These are phyloP conservation scores for Chelon labrosus DNA, from an alignment of 2,797 vertebrate species.

Conservation along the genomic window DNA sequence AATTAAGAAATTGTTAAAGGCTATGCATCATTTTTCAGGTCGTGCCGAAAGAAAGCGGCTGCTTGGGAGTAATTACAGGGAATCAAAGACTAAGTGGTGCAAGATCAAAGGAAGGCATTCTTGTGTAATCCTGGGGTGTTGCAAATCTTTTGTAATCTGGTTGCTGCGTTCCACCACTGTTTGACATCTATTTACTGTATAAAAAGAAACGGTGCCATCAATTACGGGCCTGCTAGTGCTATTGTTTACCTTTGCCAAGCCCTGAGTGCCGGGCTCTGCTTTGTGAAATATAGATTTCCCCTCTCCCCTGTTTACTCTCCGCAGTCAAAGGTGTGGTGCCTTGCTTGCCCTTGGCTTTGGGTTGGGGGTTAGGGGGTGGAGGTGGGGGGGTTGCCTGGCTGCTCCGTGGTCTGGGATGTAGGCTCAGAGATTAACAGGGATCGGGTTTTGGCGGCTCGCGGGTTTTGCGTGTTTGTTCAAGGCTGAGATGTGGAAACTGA, in stretches of 20 bases:
- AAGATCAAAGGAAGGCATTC: constrained; percentile 84
- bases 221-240: constrained; percentile 74
- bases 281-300: constrained; percentile 75
- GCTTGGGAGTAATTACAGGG: constrained; percentile 80
- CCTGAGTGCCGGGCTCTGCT: constrained; percentile 72
- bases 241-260: constrained; percentile 81
- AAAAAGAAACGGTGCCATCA: constrained; percentile 81
- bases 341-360: constrained; percentile 77
- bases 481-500: constrained; percentile 66
- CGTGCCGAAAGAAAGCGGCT: constrained; percentile 56
- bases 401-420: constrained; percentile 72
- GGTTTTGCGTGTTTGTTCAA: constrained; percentile 77
- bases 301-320: constrained; percentile 77
- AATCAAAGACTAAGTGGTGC: constrained; percentile 82
- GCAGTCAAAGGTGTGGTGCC: constrained; percentile 74
- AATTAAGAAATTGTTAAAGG: constrained; percentile 77
- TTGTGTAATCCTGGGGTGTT: constrained; percentile 83
- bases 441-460: constrained; percentile 63
- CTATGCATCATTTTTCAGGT: constrained; percentile 73
- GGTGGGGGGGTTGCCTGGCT: constrained; percentile 57
- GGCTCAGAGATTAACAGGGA: constrained; percentile 79
- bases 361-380: too few species aligned
- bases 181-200: constrained; percentile 87
- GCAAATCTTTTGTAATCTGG: constrained; percentile 86
- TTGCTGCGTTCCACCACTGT: constrained; percentile 76